phyloP scores from a whole-genome alignment of 1,140 invertebrate genomes.

The Drosophila nikananu region DNA sequence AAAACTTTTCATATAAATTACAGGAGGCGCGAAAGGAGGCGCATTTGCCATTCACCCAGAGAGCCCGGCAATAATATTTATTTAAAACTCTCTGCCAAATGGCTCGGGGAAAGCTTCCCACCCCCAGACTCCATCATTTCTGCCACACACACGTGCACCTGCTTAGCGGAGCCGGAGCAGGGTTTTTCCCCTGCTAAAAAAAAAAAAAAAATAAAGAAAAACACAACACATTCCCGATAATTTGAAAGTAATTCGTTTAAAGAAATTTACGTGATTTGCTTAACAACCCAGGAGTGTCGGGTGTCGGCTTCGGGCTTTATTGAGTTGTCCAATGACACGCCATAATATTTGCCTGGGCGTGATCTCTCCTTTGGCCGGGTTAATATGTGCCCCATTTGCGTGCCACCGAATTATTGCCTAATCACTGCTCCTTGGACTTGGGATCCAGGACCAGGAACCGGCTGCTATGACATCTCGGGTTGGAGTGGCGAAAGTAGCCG shows the following conservation, averaged over 20 bases:
- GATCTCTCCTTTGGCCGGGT: constrained; percentile 30
- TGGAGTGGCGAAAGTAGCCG: constrained; percentile 65
- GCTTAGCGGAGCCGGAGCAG: constrained; percentile 7
- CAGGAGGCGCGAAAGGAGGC: constrained; percentile 23
- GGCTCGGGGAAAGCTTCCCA: neutral
- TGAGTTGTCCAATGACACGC: constrained; percentile 79
- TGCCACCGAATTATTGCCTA: constrained; percentile 73
- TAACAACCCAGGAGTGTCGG: constrained; percentile 57
- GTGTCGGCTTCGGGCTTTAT: constrained; percentile 20
- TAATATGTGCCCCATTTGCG: constrained; percentile 46
- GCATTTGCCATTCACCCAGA: constrained; percentile 39
- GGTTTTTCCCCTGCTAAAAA: neutral
- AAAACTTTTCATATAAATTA: constrained; percentile 80
- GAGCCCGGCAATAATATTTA: constrained; percentile 68
- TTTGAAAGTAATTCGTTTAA: constrained; percentile 78
- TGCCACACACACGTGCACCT: constrained; percentile 17
- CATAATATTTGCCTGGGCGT: constrained; percentile 54
- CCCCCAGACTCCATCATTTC: neutral
- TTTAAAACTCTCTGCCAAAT: constrained; percentile 63
- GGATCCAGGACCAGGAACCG: neutral
- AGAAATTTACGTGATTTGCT: constrained; percentile 80
- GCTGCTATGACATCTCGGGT: constrained; percentile 14
- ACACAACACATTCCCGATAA: constrained; percentile 52
- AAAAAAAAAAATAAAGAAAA: no score
- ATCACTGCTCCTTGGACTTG: constrained; percentile 61